Conservation (phyloP, 2,113 vertebrate species). For the Martes martes region DNA sequence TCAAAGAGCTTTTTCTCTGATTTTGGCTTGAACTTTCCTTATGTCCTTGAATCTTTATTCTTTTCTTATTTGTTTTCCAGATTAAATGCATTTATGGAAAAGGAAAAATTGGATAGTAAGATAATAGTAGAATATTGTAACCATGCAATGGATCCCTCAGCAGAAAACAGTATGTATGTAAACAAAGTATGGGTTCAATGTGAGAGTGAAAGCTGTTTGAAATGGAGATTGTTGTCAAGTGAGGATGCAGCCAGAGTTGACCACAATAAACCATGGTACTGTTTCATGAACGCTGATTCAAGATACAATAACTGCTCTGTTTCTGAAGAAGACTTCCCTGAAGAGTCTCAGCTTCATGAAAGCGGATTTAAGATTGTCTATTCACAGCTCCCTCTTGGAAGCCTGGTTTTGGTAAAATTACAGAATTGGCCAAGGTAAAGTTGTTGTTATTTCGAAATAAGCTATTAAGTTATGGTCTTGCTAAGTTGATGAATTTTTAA, state of each 20-base stretch:
- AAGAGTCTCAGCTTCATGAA: conserved; percentile 62
- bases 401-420: conserved; percentile 74
- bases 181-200: conserved; percentile 71
- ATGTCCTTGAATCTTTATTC: neutral
- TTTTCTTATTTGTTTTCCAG: conserved; percentile 44
- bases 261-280: conserved; percentile 69
- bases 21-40: neutral
- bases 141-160: neutral
- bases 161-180: conserved; percentile 16
- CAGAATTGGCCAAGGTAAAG: conserved; percentile 75
- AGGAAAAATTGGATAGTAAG: neutral
- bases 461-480: neutral
- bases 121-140: neutral
- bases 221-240: conserved; percentile 70
- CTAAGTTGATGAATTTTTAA: neutral
- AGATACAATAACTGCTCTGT: conserved; percentile 66
- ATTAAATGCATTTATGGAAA: conserved; percentile 26
- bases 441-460: neutral
- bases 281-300: conserved; percentile 67
- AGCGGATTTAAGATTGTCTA: conserved; percentile 68
- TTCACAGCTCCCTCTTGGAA: conserved; percentile 76
- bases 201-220: conserved; percentile 76
- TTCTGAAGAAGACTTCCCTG: conserved; percentile 73
- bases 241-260: conserved; percentile 52
- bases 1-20: neutral